Conservation (phyloP, 2,797 vertebrate species). For the Sebastolobus altivelis region DNA sequence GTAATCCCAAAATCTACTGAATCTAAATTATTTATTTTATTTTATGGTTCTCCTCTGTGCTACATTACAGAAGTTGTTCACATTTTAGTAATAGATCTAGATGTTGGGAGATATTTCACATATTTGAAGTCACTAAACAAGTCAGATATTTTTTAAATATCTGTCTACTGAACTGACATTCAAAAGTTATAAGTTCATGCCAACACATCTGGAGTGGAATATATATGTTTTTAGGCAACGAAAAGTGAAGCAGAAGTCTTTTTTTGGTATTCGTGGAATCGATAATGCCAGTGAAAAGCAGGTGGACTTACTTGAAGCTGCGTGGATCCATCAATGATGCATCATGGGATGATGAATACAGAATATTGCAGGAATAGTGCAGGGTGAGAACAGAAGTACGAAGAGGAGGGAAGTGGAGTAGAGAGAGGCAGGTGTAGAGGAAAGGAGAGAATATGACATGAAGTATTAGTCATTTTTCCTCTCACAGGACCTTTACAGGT, state of each 20-base stretch:
- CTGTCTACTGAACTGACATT: conserved; percentile 1
- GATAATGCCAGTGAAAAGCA: conserved; percentile 22
- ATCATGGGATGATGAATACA: conserved; percentile 51
- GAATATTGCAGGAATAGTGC: conserved; percentile 31
- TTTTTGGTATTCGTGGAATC: conserved; percentile 23
- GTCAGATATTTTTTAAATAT: not conserved
- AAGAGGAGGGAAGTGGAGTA: conserved; percentile 23
- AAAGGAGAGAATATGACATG: conserved; percentile 35
- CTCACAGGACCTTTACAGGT: conserved; percentile 18
- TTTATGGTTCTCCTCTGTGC: not conserved
- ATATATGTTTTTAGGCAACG: not conserved
- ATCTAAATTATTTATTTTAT: not conserved
- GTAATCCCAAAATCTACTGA: not conserved
- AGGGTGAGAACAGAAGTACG: conserved; percentile 26
- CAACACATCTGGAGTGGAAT: not conserved
- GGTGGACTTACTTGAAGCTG: conserved; percentile 79
- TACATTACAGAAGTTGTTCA: not conserved
- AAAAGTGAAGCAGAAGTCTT: conserved; percentile 6
- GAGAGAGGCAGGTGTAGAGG: conserved; percentile 15
- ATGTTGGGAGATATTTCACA: not conserved
- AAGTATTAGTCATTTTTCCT: conserved; percentile 41
- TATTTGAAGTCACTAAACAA: not conserved
- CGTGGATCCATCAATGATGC: conserved; percentile 64
- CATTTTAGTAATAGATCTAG: not conserved
- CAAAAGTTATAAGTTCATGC: not conserved